Base-by-base conservation (phyloP, 2,888 invertebrate genomes). In the Drosophila anceps region DNA sequence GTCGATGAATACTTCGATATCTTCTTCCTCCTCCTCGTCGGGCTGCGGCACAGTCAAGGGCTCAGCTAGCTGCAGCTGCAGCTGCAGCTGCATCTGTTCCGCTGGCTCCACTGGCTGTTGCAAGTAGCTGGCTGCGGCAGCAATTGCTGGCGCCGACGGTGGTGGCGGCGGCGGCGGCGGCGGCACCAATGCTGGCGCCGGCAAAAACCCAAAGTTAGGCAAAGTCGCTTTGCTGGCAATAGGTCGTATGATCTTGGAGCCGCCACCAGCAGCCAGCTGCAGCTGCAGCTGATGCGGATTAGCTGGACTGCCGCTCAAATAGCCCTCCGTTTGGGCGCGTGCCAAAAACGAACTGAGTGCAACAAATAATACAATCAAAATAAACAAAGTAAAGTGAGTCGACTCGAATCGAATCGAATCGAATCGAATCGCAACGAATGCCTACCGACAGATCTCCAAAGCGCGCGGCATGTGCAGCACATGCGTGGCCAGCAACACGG, bases 401-500 rank as follows among this genome's bases (percentile, higher is more conserved):
- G 6, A n/a, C 1, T 31, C 31, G 37, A 37, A 4, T 33, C 3
- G 33, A 24, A 24, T 9, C 39, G 2, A 20, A 20, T 20, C 12
- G 20, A 20, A 12, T 1, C 4, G 41, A 20, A 7, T 20, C 43
- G 24, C 3, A 7, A 8, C 9, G 15, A 13, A 31, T 37, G 15
- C 43, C 71, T 82, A 93, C 93, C 93, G 94, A 91, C 96, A 96
- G 77, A 96, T 94, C 81, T 96, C 96, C 54, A 96, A 90, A 0
- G 96, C 96, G 15, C 95, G 93, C 2, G 96, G 96, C 96, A 96
- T 96, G 90, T 96, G 96, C 50, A 96, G 93, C 57, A 96, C 94
- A 91, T 96, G 96, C 12, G 96, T 96, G 7, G 96, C 96, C 70
- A 96, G 91, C 12, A 96, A 92, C 48, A 96, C 95, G 79, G 95